Base-by-base conservation (phyloP, 2,888 invertebrate species). In the Poecilobothrus nobilitatus region DNA sequence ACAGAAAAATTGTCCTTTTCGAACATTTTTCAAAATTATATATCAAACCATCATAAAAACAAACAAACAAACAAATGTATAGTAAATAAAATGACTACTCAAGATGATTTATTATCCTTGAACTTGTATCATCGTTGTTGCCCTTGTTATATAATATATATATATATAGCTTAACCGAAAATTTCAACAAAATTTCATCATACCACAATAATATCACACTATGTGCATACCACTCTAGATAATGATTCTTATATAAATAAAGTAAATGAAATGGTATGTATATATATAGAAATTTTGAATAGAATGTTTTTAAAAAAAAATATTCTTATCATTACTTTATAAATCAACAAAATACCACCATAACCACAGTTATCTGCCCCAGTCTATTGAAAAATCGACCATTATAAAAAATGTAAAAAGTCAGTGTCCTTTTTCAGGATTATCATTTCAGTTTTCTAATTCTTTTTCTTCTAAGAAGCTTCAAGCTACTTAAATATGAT, bases 101-200 rank as follows among this genome's bases (percentile, higher is more conserved):
- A 33, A 33, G 34, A 65, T 65, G 65, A 65, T 65, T 65, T 65
- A 65, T 65, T 65, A 65, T 65, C 15, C 18, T 65, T 65, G 65
- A 65, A 65, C 65, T 65, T 65, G 65, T 65, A 34, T 65, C 20
- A 34, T 65, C 2, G 20, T 37, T 65, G 65, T 65, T 34, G 37
- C 65, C 65, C 65, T 65, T 65, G 65, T 65, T 5, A 20, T 63
- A 44, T n/a, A n/a, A n/a, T n/a, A n/a, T n/a, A n/a, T n/a, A n/a
- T n/a, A n/a, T n/a, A n/a, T n/a, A n/a, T n/a, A 41, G 15, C 41
- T 41, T 15, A 41, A 41, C 27, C 27, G 5, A 27, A 27, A 27
- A 27, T 27, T 4, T 27, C 27, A 5, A 4, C 27, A 27, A 2
- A 27, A 27, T 27, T 4, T 5, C 27, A 27, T 27, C 27, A 27